Base-by-base conservation (phyloP, 2,888 invertebrate species). In the Julus scanicus region DNA sequence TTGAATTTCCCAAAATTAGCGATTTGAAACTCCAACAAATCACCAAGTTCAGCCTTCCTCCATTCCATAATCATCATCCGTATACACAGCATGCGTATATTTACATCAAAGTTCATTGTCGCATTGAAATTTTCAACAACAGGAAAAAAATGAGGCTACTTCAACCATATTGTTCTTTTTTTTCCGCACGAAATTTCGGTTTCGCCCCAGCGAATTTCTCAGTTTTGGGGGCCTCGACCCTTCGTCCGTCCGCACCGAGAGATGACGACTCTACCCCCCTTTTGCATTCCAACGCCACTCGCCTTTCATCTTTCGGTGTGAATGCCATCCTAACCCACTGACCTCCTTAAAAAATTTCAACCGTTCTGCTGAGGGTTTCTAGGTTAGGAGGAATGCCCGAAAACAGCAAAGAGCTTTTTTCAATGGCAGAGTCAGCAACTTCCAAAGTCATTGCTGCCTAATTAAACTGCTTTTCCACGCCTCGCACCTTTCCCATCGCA, bases 371-470 rank as follows among this genome's bases (percentile, higher is more conserved):
- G 71, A 71, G 29, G 71, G 71, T 71, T 71, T 80, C 80, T 80
- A 13, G 80, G 80, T 80, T 37, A 80, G 80, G 80, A 80, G 80
- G 80, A 80, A 80, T 80, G 80, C 37, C 80, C 80, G 80, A 37
- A 71, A 71, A n/a, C 29, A 4, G 29, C 11, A n/a, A 6, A 63
- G 37, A 37, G 80, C 80, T 80, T 44, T 80, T 80, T 80, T n/a
- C 80, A 80, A 80, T 80, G 80, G 80, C 80, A 80, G 37, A 71
- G n/a, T 71, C 71, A 44, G 44, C 44, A 29, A 29, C 80, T 37
- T 80, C 80, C 80, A 80, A 80, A 80, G 80, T 80, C 80, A 80
- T 80, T 80, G 80, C 80, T 80, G 80, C 80, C 80, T 80, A 80
- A 80, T 80, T 80, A 80, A 80, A 29, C 6, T 11, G 8, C 20